Percentiles rank a stretch among this genome's conserved stretches.
Conservation (phyloP, 2,888 invertebrate genomes). For the Danaus chrysippus region DNA sequence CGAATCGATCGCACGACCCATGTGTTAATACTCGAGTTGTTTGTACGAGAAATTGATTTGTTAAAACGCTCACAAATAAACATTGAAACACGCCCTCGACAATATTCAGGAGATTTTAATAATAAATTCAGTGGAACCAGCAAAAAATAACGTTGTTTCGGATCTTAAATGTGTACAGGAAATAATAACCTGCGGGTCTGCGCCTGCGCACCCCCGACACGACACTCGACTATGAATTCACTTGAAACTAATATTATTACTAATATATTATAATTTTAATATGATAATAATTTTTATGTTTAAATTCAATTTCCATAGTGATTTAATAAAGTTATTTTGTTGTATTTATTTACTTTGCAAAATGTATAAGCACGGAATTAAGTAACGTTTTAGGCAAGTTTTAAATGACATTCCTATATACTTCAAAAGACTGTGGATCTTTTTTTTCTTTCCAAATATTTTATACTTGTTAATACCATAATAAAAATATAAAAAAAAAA, state of each 20-base stretch:
- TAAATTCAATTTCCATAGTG: too few relatives aligned
- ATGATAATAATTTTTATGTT: too few relatives aligned
- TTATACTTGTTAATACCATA: too few relatives aligned
- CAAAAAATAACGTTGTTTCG: constrained; percentile 69
- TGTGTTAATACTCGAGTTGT: background rate
- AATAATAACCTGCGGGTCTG: constrained; percentile 77
- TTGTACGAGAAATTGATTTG: background rate
- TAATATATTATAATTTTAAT: background rate
- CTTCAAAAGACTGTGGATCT: too few relatives aligned
- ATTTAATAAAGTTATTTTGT: too few relatives aligned
- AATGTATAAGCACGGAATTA: too few relatives aligned
- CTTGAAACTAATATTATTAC: constrained; percentile 34
- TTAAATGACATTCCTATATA: too few relatives aligned
- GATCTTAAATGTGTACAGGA: constrained; percentile 77
- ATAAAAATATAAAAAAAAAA: too few relatives aligned
- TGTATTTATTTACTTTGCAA: too few relatives aligned
- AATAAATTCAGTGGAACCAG: constrained; percentile 41
- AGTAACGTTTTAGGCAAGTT: too few relatives aligned
- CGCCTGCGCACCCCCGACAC: constrained; percentile 52
- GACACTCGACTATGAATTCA: constrained; percentile 43
- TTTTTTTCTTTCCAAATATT: too few relatives aligned
- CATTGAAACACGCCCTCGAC: constrained; percentile 10
- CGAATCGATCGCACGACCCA: constrained; percentile 40
- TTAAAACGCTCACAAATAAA: background rate
- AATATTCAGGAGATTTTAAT: constrained; percentile 26